Conservation (phyloP, 2,797 vertebrate species). For the Poeciliopsis infans region DNA sequence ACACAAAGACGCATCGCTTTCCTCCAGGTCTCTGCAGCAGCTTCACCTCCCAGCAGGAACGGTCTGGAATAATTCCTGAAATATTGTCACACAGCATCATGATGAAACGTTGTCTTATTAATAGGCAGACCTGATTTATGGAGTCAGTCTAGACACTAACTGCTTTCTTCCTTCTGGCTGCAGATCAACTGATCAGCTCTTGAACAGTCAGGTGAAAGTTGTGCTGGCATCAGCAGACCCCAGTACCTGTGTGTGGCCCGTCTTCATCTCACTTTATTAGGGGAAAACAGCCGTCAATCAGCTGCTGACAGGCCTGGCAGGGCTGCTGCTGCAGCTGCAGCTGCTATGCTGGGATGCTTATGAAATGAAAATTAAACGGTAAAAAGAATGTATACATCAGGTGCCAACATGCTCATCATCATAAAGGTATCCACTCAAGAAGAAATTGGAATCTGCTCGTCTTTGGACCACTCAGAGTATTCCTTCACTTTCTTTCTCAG, state of each 20-base stretch:
- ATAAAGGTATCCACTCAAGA: slow-evolving; percentile 56
- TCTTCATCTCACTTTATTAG: slow-evolving; percentile 60
- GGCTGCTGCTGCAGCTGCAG: neutral
- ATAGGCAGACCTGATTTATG: slow-evolving; percentile 67
- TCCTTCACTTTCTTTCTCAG: slow-evolving; percentile 55
- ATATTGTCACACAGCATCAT: slow-evolving; percentile 25
- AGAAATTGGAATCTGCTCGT: slow-evolving; percentile 49
- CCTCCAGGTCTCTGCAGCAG: slow-evolving; percentile 51
- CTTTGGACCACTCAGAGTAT: slow-evolving; percentile 56
- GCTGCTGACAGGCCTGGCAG: slow-evolving; percentile 59
- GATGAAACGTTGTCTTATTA: slow-evolving; percentile 67
- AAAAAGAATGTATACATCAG: slow-evolving; percentile 1
- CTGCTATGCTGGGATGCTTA: slow-evolving; percentile 19
- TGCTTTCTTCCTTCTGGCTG: slow-evolving; percentile 40
- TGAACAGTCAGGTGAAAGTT: slow-evolving; percentile 24
- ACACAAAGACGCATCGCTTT: slow-evolving; percentile 43
- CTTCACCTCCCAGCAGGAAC: slow-evolving; percentile 45
- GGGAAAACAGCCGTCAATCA: slow-evolving; percentile 65
- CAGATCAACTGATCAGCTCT: slow-evolving; percentile 54
- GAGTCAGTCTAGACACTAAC: slow-evolving; percentile 53
- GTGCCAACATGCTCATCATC: slow-evolving; percentile 31
- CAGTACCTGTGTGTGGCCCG: slow-evolving; percentile 46
- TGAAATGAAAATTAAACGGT: slow-evolving; percentile 31
- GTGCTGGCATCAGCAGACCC: slow-evolving; percentile 40
- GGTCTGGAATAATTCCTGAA: slow-evolving; percentile 8